Percentiles rank a stretch among this genome's conserved stretches.
Evolutionary conservation across 2,888 invertebrate genomes (phyloP).

Genomic region (Brassicogethes aeneus): DNA sequence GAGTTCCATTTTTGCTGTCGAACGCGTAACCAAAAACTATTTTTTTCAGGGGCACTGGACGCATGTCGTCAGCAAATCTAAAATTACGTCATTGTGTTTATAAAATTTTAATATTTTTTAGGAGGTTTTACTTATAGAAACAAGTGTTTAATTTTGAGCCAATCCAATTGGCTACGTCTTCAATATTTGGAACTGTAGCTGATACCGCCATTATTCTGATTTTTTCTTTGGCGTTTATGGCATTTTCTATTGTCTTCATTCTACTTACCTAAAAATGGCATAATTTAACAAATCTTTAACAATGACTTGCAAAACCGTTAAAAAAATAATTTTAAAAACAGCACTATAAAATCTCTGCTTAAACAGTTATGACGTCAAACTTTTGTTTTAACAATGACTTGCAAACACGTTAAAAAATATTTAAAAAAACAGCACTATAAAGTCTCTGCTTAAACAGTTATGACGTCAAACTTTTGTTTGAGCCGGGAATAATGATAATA

Average conservation of each 20-base stretch:
- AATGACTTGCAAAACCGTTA: too few relatives aligned
- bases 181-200: conserved; percentile 70
- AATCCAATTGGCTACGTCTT: conserved; percentile 67
- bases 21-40: conserved; percentile 63
- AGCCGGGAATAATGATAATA: too few relatives aligned
- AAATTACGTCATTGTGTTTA: conserved; percentile 11
- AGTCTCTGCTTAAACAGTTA: too few relatives aligned
- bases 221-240: conserved; percentile 16
- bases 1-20: conserved; percentile 44
- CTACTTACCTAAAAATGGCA: conserved; percentile 41
- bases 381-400: too few relatives aligned
- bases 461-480: background rate
- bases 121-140: conserved; percentile 43
- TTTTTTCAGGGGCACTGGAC: conserved; percentile 65
- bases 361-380: too few relatives aligned
- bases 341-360: too few relatives aligned
- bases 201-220: conserved; percentile 67
- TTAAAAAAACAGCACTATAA: too few relatives aligned
- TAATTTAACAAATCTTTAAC: too few relatives aligned
- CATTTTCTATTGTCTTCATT: conserved; percentile 64
- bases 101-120: too few relatives aligned
- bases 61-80: conserved; percentile 61
- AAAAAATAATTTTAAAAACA: too few relatives aligned
- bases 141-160: conserved; percentile 44
- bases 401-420: too few relatives aligned